Conservation (phyloP, 2,888 invertebrate species). For the Griposia aprilina region DNA sequence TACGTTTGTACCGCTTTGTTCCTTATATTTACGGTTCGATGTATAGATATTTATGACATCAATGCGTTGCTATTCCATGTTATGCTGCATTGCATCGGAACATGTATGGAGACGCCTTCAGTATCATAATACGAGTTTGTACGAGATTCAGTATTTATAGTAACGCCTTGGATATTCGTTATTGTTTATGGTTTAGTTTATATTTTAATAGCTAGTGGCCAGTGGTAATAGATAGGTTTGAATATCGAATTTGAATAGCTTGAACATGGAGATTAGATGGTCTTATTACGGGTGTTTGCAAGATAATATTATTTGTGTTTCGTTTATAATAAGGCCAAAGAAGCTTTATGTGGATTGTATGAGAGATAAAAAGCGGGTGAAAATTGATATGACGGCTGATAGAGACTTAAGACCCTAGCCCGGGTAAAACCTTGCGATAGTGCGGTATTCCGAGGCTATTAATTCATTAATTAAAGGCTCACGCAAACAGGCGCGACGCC, state of each 20-base stretch:
- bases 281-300: constrained; percentile 31
- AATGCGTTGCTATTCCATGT: constrained; percentile 78
- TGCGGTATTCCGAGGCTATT: too few relatives aligned
- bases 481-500: too few relatives aligned
- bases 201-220: constrained; percentile 59
- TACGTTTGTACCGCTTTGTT: constrained; percentile 90
- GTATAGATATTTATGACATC: constrained; percentile 87
- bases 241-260: constrained; percentile 52
- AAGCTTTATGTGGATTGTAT: not conserved
- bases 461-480: too few relatives aligned
- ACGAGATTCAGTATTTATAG: constrained; percentile 58
- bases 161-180: constrained; percentile 59
- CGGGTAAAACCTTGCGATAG: too few relatives aligned
- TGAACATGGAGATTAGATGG: constrained; percentile 31
- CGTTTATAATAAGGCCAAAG: not conserved
- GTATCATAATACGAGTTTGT: constrained; percentile 74
- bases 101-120: constrained; percentile 83
- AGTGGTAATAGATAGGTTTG: constrained; percentile 56
- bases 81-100: constrained; percentile 77
- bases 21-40: constrained; percentile 87
- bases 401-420: too few relatives aligned
- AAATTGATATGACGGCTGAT: not conserved
- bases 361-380: too few relatives aligned
- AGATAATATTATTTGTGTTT: constrained; percentile 9
- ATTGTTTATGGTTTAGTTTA: constrained; percentile 61